These are phyloP conservation scores for Poecilia wingei DNA, from an alignment of 2,797 vertebrate genomes.

Conservation along the genomic window DNA sequence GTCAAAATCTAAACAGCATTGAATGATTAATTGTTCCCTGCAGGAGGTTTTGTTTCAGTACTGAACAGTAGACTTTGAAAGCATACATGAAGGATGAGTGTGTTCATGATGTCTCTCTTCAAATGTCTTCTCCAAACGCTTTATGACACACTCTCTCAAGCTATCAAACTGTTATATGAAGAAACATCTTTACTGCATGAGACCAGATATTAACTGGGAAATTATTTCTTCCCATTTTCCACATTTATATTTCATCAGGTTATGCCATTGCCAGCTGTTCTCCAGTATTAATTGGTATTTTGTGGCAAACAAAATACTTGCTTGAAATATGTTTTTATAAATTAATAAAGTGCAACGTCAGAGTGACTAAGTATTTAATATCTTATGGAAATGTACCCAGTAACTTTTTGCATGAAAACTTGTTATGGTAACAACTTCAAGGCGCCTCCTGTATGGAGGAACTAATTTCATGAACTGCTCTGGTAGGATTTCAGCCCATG, in stretches of 20 bases:
- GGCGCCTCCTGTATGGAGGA: not conserved
- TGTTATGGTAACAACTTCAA: not conserved
- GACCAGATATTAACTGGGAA: constrained; percentile 10
- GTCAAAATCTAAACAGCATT: constrained; percentile 15
- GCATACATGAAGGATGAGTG: not conserved
- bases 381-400: not conserved
- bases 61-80: not conserved
- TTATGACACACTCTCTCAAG: constrained; percentile 11
- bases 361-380: not conserved
- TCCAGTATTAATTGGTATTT: not conserved
- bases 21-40: constrained; percentile 16
- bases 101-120: not conserved
- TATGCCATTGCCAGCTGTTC: not conserved
- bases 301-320: constrained; percentile 10
- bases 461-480: not conserved
- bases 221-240: not conserved
- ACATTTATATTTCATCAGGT: not conserved
- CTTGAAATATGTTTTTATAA: constrained; percentile 8
- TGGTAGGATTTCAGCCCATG: not conserved
- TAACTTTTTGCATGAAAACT: not conserved
- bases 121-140: constrained; percentile 17
- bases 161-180: constrained; percentile 3
- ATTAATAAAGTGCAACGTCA: not conserved
- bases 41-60: constrained; percentile 1
- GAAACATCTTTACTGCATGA: not conserved